Evolutionary conservation across 1,140 invertebrate species (phyloP), one percentile per base, ranked within the genome.

Genomic region (Drosophila baimaii): DNA sequence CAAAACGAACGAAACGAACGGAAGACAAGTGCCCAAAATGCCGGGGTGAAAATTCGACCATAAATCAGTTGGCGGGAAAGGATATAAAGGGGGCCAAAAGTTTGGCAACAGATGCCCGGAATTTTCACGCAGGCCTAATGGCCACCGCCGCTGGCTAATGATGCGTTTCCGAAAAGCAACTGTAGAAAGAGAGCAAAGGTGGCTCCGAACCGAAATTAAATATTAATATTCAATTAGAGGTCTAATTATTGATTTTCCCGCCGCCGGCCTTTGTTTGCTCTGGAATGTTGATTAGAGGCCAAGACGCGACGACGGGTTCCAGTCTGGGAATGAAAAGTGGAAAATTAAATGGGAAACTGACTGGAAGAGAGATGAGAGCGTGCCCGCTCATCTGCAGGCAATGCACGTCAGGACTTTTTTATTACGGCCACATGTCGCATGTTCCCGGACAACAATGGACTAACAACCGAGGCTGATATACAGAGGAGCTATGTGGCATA

Each of bases 161-260:
- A 68, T 54, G 73, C 49, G 69, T 73, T 37, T 35, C 10, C 59
- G 9, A 19, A 23, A 27, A n/a, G n/a, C 25, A 29, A 15, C 13
- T 9, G 54, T 12, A 15, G 25, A 31, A n/a, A 44, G 17, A 23
- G 49, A 29, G 10, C 56, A 37, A 41, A 51, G 52, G 51, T 29
- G 54, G 41, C 58, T 49, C 39, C 13, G 37, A 46, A 25, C 57
- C 54, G 15, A 73, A 73, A 88, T 88, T 76, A 54, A 74, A 77
- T 83, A 79, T 88, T 86, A 88, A 88, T 88, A 82, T 88, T 82
- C 59, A 82, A 86, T 86, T 88, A 86, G 64, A 61, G 33, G 29
- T 35, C 41, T 75, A 33, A 47, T 59, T 79, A 85, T 86, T 86
- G 79, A 86, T 81, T 85, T 63, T n/a, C 21, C 33, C 0, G 46